A percentile compares a stretch with the other conserved stretches of the same genome.
Evolutionary conservation across 2,113 vertebrate species (phyloP).

Genomic region (Eretmochelys imbricata): DNA sequence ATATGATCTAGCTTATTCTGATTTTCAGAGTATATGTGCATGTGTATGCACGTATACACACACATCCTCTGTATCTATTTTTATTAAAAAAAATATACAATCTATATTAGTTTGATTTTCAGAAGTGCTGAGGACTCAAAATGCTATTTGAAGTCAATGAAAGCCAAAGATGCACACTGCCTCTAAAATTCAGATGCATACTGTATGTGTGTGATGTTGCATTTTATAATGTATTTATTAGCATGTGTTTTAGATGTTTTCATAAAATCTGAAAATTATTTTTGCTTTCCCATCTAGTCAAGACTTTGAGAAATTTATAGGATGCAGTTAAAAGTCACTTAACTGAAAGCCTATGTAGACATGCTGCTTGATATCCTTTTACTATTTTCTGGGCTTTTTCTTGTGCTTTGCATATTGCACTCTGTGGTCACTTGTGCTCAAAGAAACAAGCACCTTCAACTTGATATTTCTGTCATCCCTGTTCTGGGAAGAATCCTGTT

Average conservation of each 20-base stretch:
- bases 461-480: constrained; percentile 75
- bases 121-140: not conserved
- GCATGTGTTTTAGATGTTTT: constrained; percentile 9
- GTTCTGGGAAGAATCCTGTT: constrained; percentile 69
- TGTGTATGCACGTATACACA: not conserved
- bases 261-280: constrained; percentile 27
- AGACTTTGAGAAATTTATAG: constrained; percentile 3
- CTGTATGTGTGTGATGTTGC: not conserved
- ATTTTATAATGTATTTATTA: not conserved
- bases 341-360: not conserved
- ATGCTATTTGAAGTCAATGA: not conserved
- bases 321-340: constrained; percentile 22
- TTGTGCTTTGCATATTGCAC: constrained; percentile 12
- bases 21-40: not conserved
- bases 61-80: not conserved
- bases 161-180: not conserved
- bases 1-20: not conserved
- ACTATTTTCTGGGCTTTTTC: constrained; percentile 38
- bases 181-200: not conserved
- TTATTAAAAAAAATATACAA: not conserved
- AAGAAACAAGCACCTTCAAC: constrained; percentile 74
- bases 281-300: constrained; percentile 22
- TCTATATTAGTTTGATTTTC: not conserved
- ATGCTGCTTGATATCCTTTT: constrained; percentile 16
- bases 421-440: constrained; percentile 44